A percentile compares a stretch with the other conserved stretches of the same genome.
Conservation (phyloP, 92 coral and sea anemone species). For the Bergia puertoricense region DNA sequence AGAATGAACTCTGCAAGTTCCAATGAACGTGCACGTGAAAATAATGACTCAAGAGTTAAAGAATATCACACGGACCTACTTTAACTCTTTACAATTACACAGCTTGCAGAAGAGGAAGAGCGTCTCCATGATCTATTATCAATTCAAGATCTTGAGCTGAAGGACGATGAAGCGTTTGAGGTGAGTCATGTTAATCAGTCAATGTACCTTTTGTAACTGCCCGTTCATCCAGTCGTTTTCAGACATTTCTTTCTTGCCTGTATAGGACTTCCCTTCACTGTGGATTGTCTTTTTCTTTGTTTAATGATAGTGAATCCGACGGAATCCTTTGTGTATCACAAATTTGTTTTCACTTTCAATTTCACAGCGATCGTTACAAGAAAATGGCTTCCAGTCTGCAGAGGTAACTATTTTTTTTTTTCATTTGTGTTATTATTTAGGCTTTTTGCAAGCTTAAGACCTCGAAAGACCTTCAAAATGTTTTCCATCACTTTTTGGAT, state of each 20-base stretch:
- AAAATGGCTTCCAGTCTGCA: slow-evolving; percentile 76
- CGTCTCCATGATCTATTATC: slow-evolving; percentile 71
- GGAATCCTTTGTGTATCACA: neutral
- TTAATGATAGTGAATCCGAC: neutral
- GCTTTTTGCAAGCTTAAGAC: neutral
- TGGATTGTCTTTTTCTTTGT: neutral
- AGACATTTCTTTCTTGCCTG: neutral
- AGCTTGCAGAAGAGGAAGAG: slow-evolving; percentile 92
- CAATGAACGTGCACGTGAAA: neutral
- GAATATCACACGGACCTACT: too few species aligned
- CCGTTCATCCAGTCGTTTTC: neutral
- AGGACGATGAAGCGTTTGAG: slow-evolving; percentile 70
- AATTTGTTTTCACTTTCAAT: neutral
- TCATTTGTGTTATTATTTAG: neutral
- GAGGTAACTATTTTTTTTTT: slow-evolving; percentile 57
- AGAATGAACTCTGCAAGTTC: neutral
- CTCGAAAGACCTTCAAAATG: neutral
- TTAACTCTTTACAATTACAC: neutral
- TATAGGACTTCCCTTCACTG: neutral
- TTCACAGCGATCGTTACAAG: slow-evolving; percentile 71
- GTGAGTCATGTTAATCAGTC: slow-evolving; percentile 35
- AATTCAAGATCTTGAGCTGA: slow-evolving; percentile 74
- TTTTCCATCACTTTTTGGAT: neutral
- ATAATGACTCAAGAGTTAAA: neutral
- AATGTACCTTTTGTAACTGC: neutral